These are phyloP conservation scores for Phalacrocorax brasilianus DNA, from an alignment of 2,113 vertebrate genomes.

Conservation along the genomic window DNA sequence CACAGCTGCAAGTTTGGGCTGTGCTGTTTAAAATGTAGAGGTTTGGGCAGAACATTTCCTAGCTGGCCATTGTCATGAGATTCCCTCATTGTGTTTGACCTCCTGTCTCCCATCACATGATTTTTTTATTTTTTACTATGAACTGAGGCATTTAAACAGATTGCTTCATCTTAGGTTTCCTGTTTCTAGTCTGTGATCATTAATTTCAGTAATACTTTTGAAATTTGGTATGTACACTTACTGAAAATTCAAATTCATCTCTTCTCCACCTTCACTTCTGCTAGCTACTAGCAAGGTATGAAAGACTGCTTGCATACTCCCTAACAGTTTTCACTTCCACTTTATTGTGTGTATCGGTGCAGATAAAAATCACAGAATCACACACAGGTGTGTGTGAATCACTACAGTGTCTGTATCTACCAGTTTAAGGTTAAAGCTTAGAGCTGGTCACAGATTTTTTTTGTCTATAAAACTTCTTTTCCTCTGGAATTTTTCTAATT, in stretches of 20 bases:
- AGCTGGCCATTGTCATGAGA: background rate
- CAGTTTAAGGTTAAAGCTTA: background rate
- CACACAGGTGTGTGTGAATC: background rate
- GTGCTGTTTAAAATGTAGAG: background rate
- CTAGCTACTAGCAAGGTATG: background rate
- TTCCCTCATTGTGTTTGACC: background rate
- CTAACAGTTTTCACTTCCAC: background rate
- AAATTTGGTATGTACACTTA: background rate
- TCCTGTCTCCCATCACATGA: background rate
- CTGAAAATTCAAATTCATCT: background rate
- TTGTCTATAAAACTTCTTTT: background rate
- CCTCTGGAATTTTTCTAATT: background rate
- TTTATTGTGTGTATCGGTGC: background rate
- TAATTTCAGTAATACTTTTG: background rate
- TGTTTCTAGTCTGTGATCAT: background rate
- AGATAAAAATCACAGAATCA: background rate
- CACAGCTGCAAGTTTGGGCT: background rate
- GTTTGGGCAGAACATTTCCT: background rate
- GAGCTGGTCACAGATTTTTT: background rate
- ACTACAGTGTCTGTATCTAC: background rate
- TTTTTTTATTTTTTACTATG: background rate
- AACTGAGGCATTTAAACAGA: background rate
- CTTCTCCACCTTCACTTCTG: background rate
- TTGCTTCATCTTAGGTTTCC: background rate
- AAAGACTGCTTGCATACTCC: background rate